phyloP scores from a whole-genome alignment of 2,888 invertebrate genomes.

The Rhagonycha lutea region DNA sequence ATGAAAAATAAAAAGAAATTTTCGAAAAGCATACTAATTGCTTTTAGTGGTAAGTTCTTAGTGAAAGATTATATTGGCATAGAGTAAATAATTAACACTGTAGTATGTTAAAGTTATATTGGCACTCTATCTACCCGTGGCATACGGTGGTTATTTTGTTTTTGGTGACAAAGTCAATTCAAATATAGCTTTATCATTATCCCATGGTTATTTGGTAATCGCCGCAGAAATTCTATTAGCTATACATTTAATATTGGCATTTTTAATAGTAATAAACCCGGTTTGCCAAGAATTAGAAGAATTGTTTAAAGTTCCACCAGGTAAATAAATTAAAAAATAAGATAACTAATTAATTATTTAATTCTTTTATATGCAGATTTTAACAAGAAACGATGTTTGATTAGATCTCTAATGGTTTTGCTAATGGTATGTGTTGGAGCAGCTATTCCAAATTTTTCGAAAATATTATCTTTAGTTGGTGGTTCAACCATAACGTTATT shows the following conservation, averaged over 20 bases:
- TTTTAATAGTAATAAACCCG: constrained; percentile 72
- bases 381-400: constrained; percentile 61
- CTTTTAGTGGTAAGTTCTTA: constrained; percentile 61
- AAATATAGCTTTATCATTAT: constrained; percentile 64
- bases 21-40: constrained; percentile 64
- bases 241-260: constrained; percentile 67
- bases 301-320: constrained; percentile 62
- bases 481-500: constrained; percentile 71
- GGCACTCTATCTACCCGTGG: constrained; percentile 63
- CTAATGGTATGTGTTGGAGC: constrained; percentile 68
- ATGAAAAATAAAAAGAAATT: constrained; percentile 71
- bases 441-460: constrained; percentile 70
- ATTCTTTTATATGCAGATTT: constrained; percentile 56
- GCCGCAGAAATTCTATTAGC: constrained; percentile 67
- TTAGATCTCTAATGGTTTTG: constrained; percentile 63
- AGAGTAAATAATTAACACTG: not conserved
- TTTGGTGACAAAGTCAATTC: constrained; percentile 64
- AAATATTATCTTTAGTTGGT: constrained; percentile 70
- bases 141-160: constrained; percentile 65
- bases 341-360: constrained; percentile 5
- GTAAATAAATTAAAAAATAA: constrained; percentile 40
- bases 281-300: constrained; percentile 73
- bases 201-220: constrained; percentile 59
- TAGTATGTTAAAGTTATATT: constrained; percentile 58
- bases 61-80: not conserved